Base-by-base conservation (phyloP, 2,797 vertebrate species). In the Mycteria americana region DNA sequence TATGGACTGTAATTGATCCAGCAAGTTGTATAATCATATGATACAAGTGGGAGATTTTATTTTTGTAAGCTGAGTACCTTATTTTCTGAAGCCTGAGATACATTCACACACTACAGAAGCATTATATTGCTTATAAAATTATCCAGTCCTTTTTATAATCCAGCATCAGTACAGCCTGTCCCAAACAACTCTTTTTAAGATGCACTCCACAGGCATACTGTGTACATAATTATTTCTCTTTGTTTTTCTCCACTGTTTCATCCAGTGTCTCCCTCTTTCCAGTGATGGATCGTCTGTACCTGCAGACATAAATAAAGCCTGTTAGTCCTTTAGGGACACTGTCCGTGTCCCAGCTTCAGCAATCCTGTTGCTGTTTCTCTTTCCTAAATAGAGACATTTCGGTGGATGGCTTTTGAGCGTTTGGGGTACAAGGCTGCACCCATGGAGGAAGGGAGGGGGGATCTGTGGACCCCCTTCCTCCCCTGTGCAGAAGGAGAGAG, bases 101-200 rank as follows among this genome's bases (percentile, higher is more conserved):
- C 48, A 76, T 81, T 95, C 89, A 78, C 63, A 86, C 5, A 25
- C 64, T 88, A 74, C 46, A 75, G 85, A 85, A 92, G 79, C 89
- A 93, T 96, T 93, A 81, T 93, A 93, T 94, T 84, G 76, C 89
- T 94, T 88, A 86, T 53, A 90, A 95, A 97, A 96, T 93, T 81
- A 96, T 63, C 87, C 85, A 79, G 73, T 81, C 73, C 79, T 95
- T 97, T 96, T 94, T 96, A 79, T 88, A 95, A 88, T 92, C 82
- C 82, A 76, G 65, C 39, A 92, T 65, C 79, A 90, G 91, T 88
- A 96, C 95, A 96, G 76, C n/a, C 76, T 93, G 93, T 92, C 92
- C 87, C 76, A 95, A 95, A 88, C 86, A 95, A 88, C 51, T 92
- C 91, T 92, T 96, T 95, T 94, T 89, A 92, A 96, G 87, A 92